Percentiles rank a stretch among this genome's conserved stretches.
These are phyloP conservation scores for Pardalotus punctatus DNA, from an alignment of 2,113 vertebrate species.

Conservation along the genomic window DNA sequence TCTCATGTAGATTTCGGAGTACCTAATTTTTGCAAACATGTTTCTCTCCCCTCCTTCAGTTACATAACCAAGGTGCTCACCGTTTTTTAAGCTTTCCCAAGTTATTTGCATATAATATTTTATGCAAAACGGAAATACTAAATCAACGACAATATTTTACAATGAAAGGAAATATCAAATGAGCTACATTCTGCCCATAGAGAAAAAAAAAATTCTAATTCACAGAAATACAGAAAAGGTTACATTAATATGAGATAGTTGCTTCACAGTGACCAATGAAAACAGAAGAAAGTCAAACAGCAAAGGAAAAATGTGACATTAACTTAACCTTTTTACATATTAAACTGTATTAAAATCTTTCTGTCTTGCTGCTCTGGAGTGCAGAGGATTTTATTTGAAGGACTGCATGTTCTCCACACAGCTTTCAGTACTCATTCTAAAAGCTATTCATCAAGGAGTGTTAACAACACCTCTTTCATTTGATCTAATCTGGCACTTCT, in stretches of 20 bases:
- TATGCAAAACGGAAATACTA: not conserved
- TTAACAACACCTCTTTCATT: constrained; percentile 24
- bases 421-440: constrained; percentile 22
- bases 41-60: not conserved
- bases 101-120: not conserved
- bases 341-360: constrained; percentile 42
- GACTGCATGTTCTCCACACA: not conserved
- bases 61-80: not conserved
- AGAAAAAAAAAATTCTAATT: not conserved
- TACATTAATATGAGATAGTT: not conserved
- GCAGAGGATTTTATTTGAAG: constrained; percentile 20
- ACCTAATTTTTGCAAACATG: not conserved
- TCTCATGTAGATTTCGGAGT: not conserved
- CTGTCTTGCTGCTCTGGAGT: not conserved
- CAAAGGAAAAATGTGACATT: constrained; percentile 24
- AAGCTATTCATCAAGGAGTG: not conserved
- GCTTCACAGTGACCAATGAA: not conserved
- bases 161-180: not conserved
- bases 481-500: constrained; percentile 7
- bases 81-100: not conserved
- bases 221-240: constrained; percentile 15
- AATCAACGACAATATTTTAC: not conserved
- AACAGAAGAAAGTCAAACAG: constrained; percentile 1
- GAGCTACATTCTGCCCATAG: not conserved
- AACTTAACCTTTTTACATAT: constrained; percentile 61